A percentile compares a stretch with the other conserved stretches of the same genome.
These are phyloP conservation scores for Hylaea fasciaria DNA, from an alignment of 2,888 invertebrate genomes.

Conservation along the genomic window DNA sequence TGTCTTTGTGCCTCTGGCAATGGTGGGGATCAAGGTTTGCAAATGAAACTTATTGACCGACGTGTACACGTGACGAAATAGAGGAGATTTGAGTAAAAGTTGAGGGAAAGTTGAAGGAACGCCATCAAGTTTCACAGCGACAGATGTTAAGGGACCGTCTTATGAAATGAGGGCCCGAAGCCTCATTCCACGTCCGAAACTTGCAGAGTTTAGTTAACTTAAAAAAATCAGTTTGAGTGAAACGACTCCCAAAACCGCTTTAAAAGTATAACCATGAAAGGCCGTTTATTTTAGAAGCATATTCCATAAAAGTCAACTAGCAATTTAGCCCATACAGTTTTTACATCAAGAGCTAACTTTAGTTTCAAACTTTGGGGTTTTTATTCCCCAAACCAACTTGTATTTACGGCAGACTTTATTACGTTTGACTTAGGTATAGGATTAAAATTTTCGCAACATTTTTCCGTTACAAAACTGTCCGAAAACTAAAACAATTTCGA, in stretches of 20 bases:
- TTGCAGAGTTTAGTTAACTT: slow-evolving; percentile 44
- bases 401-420: too few species aligned
- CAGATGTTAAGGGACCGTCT: slow-evolving; percentile 68
- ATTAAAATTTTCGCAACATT: not conserved
- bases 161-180: slow-evolving; percentile 63
- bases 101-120: slow-evolving; percentile 63
- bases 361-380: too few species aligned
- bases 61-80: slow-evolving; percentile 15
- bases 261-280: slow-evolving; percentile 4
- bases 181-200: slow-evolving; percentile 34
- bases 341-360: too few species aligned
- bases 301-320: not conserved
- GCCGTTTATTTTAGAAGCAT: not conserved
- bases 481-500: slow-evolving; percentile 48
- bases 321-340: too few species aligned
- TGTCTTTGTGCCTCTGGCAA: too few species aligned
- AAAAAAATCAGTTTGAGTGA: slow-evolving; percentile 22
- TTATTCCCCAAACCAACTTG: too few species aligned
- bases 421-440: too few species aligned
- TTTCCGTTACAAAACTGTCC: not conserved
- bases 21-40: too few species aligned
- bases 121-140: slow-evolving; percentile 71
- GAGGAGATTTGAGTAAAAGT: slow-evolving; percentile 19
- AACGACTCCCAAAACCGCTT: slow-evolving; percentile 16
- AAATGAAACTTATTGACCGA: not conserved